Evolutionary conservation across 1,140 invertebrate species (phyloP), one percentile per base, ranked within the genome.

Genomic region (Anthonomus grandis): DNA sequence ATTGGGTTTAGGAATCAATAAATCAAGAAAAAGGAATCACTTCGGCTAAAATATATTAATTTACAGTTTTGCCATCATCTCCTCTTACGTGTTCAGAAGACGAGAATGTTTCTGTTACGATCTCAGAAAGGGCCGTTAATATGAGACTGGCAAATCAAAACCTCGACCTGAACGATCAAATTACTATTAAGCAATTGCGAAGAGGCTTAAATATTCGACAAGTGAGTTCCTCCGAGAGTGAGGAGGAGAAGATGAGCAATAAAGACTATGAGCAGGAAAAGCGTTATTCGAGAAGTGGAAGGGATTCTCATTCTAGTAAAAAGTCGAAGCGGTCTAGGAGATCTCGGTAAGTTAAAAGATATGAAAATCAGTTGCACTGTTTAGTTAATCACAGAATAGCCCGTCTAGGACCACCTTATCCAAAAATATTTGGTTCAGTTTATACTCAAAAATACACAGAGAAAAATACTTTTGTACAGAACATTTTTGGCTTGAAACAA

Each of bases 111-210:
- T 79, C 80, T 3, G 68, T 79, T 50, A 75, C 76, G 52, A 73
- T 76, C 41, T 75, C 74, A 24, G 77, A 79, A 57, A 80, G 77
- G 56, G 74, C 77, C 46, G 71, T 78, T 15, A 81, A 83, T 62
- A 69, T 83, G 25, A 76, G 82, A 41, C 66, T 76, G 1, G 74
- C 75, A 23, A 78, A 75, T 24, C 74, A 74, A 19, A 77, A 79
- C 21, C 74, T 76, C 59, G 74, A 81, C 41, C 66, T 76, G 10
- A 78, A 80, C 21, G 78, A 81, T 60, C 70, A 76, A 15, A 69
- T 75, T 8, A 63, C 78, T 15, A 78, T 80, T 39, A 76, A 78
- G 44, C 67, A 79, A 9, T 59, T 80, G 13, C 65, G 75, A 19
- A 68, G 78, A 12, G 69, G 72, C n/a, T 53, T 73, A 4, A 69